Evolutionary conservation across 2,113 vertebrate genomes (phyloP).

Genomic region (Seriola aureovittata): DNA sequence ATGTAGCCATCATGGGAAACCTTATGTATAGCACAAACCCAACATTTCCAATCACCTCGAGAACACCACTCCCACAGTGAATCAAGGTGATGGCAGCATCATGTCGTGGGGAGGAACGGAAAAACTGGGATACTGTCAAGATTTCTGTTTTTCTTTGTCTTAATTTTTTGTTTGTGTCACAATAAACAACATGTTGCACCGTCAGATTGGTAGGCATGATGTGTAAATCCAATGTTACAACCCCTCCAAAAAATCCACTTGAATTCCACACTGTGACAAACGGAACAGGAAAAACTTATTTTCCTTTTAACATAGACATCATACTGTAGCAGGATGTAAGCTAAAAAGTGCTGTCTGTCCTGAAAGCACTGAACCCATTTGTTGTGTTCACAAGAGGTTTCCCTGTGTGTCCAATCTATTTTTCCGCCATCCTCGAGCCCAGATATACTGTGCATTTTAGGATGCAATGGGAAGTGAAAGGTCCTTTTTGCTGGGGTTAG

Average conservation of each 20-base stretch:
- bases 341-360: slow-evolving; percentile 2
- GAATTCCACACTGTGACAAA: too few species aligned
- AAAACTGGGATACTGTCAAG: too few species aligned
- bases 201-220: too few species aligned
- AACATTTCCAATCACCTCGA: not conserved
- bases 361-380: slow-evolving; percentile 30
- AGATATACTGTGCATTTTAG: slow-evolving; percentile 37
- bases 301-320: slow-evolving; percentile 4
- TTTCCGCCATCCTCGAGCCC: slow-evolving; percentile 21
- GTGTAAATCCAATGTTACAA: too few species aligned
- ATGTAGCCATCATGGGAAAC: not conserved
- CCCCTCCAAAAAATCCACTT: too few species aligned
- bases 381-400: slow-evolving; percentile 31
- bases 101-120: too few species aligned
- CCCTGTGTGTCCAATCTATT: slow-evolving; percentile 52
- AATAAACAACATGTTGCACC: too few species aligned
- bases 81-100: too few species aligned
- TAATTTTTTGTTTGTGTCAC: too few species aligned
- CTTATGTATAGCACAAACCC: not conserved
- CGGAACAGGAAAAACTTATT: not conserved
- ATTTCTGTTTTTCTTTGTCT: too few species aligned
- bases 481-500: slow-evolving; percentile 41
- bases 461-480: slow-evolving; percentile 54
- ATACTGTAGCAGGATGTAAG: not conserved
- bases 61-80: not conserved